Percentiles rank a stretch among this genome's conserved stretches.
phyloP scores from a whole-genome alignment of 2,113 vertebrate species.

The Uropsilus gracilis region DNA sequence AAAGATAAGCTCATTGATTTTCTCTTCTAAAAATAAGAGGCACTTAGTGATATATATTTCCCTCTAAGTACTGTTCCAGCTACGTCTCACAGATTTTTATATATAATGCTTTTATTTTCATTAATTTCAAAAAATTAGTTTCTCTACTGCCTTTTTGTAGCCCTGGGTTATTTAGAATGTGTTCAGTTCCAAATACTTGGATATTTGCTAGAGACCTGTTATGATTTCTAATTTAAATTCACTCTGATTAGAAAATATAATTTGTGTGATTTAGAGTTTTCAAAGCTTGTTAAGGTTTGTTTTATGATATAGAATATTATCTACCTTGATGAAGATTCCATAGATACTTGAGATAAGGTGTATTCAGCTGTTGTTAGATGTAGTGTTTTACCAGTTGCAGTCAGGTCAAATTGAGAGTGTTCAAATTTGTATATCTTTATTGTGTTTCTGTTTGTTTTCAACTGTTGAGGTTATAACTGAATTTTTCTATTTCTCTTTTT shows the following conservation, averaged over 20 bases:
- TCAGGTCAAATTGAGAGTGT: background rate
- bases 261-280: background rate
- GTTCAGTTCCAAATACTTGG: background rate
- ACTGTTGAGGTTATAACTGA: background rate
- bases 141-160: constrained; percentile 25
- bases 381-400: background rate
- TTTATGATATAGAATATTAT: background rate
- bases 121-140: background rate
- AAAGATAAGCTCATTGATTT: background rate
- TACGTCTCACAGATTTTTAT: background rate
- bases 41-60: background rate
- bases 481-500: background rate
- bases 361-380: background rate
- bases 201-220: background rate
- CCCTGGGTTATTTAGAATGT: background rate
- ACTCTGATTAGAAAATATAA: background rate
- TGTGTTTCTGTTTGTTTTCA: background rate
- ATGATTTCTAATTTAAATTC: background rate
- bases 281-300: background rate
- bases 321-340: background rate
- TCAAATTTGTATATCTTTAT: background rate
- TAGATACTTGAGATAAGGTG: background rate
- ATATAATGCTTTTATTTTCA: background rate
- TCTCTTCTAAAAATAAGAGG: background rate
- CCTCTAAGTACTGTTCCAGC: background rate